Base-by-base conservation (phyloP, 2,888 invertebrate genomes). In the Seira ritae region DNA sequence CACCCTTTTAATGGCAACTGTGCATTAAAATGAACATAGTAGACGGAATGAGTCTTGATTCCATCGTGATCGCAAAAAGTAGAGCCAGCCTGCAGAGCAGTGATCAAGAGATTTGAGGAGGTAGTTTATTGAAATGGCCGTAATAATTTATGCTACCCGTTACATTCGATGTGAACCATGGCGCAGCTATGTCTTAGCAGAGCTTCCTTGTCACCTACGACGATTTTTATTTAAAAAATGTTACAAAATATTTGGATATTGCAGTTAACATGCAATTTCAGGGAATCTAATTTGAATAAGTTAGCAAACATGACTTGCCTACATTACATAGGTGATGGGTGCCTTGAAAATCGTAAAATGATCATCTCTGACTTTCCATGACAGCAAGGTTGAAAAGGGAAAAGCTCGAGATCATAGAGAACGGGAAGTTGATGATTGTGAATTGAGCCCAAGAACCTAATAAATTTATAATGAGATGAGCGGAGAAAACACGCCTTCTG, bases 391-490 rank as follows among this genome's bases (percentile, higher is more conserved):
- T 42, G 42, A 42, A 42, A 42, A 42, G 42, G 12, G 42, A 6
- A 42, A 42, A 42, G 12, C 6, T 42, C 42, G 42, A 8, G 12
- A n/a, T n/a, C n/a, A n/a, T n/a, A 42, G 42, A 12, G 12, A 42
- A 42, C 42, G 42, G n/a, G 12, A 42, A 42, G 42, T 42, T 50
- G 10, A 24, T 68, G 19, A 66, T 17, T 23, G 60, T 62, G 46
- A 19, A 78, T 42, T 42, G 22, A 50, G 75, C 19, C 46, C 55
- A 55, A 23, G n/a, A n/a, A 66, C 31, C 46, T 78, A 78, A 78
- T 78, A 71, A 78, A 78, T 78, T 78, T 71, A 78, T 71, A 78
- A 78, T 78, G 77, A 77, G n/a, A n/a, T n/a, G n/a, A n/a, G n/a
- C n/a, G n/a, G n/a, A n/a, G 70, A 60, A 60, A 6, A 42, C 55